Evolutionary conservation across 1,140 invertebrate genomes (phyloP), one percentile per base, ranked within the genome.

Genomic region (Aphaenogaster ashmeadi): DNA sequence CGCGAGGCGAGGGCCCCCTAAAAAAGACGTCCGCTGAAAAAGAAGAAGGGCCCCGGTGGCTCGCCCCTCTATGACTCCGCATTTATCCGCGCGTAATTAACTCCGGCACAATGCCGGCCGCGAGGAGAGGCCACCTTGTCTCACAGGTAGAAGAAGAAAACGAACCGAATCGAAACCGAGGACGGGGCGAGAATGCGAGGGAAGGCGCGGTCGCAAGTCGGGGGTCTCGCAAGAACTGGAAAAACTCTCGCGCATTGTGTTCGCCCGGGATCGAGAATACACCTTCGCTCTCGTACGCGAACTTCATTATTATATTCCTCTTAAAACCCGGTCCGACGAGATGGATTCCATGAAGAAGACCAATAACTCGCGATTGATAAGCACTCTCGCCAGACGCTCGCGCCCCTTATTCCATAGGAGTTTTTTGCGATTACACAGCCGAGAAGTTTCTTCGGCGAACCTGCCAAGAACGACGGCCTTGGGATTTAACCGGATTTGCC

Each of bases 81-180:
- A 87, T 91, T 95, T 95, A 95, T 95, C 91, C 92, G 90, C 88
- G 92, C 88, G 93, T 95, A 95, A 95, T 95, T 95, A 95, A 95
- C 94, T 95, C 88, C 86, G 93, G 92, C 92, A 94, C 94, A 95
- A 95, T 95, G 93, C 93, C 41, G 33, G 89, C 89, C 90, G 87
- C 88, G 78, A 89, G 90, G 74, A 50, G 88, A 86, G 72, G 86
- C 88, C 85, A 87, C 87, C 88, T 87, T 87, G 83, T 66, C 87
- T 87, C 54, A 52, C 78, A 47, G 58, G 77, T 74, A 69, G 47
- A 87, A 87, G 78, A 89, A 86, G 71, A 84, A 89, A 87, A 89
- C 44, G 75, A 89, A 60, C 60, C 54, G 74, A 88, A 66, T 54
- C 71, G 27, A 54, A 81, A 54, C 0, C 27, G 44, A 77, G 36